Evolutionary conservation across 53 echinoderm and acorn worm genomes (phyloP), one percentile per base, ranked within the genome.

Genomic region (Henricia sp.): DNA sequence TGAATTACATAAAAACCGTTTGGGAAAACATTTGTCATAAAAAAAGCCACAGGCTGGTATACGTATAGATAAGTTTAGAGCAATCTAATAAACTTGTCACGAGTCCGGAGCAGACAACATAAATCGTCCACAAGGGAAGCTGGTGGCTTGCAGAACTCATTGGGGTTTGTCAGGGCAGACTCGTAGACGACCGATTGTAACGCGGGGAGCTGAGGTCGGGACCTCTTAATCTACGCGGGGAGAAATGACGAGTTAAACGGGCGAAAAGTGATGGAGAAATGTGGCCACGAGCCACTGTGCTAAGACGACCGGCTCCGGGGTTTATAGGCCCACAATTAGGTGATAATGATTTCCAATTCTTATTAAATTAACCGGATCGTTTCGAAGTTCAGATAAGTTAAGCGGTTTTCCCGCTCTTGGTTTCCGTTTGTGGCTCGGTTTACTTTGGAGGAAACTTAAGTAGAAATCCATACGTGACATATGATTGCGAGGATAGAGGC

Each of bases 311-410:
- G 88, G 83, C 88, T 88, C 88, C 88, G 50, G 71, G 65, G 46
- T 57, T 54, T 83, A 83, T 83, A 72, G 48, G 82, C 24, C 33
- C 53, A 88, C 83, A 88, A 88, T 88, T 88, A 88, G 72, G 83
- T 64, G 72, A 82, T 82, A 88, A 82, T 88, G 71, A 71, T 82
- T 83, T 39, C 83, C 70, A 88, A 82, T 88, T 82, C 88, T 82
- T 72, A 86, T 86, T 86, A 67, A 86, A 86, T 86, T 86, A 86
- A 76, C 86, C 86, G 76, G 67, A 68, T 86, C 67, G 86, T 67
- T 66, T 35, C 63, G 67, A 44, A 63, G 86, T 86, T 86, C 76
- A 74, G 55, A 52, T 67, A 44, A 75, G 74, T 75, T 86, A 86
- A 86, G 86, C 76, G 66, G 43, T 86, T 73, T 35, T 32, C 50